phyloP scores from a whole-genome alignment of 1,140 invertebrate genomes.

The Trichonephila inaurata region DNA sequence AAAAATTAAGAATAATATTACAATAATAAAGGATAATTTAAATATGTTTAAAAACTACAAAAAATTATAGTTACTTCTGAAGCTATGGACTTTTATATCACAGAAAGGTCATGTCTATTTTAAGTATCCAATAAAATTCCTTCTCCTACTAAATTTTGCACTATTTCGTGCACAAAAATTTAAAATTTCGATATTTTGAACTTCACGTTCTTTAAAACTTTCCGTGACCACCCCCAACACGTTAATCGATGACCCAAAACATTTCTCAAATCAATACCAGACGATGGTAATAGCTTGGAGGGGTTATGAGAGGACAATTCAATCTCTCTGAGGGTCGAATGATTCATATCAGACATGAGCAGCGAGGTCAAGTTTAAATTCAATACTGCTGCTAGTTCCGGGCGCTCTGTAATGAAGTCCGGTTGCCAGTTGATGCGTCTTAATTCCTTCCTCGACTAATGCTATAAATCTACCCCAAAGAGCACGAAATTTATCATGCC shows the following conservation, averaged over 20 bases:
- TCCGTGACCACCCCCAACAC: not conserved
- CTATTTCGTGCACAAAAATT: too few species aligned
- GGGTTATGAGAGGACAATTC: not conserved
- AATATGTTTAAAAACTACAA: too few species aligned
- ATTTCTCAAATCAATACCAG: not conserved
- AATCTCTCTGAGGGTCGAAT: not conserved
- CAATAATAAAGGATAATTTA: too few species aligned
- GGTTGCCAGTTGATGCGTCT: not conserved
- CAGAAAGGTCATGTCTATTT: too few species aligned
- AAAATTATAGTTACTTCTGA: too few species aligned
- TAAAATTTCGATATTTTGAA: not conserved
- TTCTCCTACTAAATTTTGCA: too few species aligned
- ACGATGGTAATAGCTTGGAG: not conserved
- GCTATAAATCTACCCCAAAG: not conserved
- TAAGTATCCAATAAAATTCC: too few species aligned
- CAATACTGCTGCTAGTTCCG: not conserved
- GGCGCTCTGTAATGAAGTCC: not conserved
- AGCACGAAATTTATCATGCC: not conserved
- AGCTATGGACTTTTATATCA: too few species aligned
- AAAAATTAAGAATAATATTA: too few species aligned
- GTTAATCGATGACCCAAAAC: not conserved
- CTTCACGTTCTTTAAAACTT: not conserved
- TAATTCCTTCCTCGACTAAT: not conserved
- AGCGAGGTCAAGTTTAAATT: constrained; percentile 17
- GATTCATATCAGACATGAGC: not conserved